These are phyloP conservation scores for Notocelia uddmanniana DNA, from an alignment of 2,888 invertebrate species.

Conservation along the genomic window DNA sequence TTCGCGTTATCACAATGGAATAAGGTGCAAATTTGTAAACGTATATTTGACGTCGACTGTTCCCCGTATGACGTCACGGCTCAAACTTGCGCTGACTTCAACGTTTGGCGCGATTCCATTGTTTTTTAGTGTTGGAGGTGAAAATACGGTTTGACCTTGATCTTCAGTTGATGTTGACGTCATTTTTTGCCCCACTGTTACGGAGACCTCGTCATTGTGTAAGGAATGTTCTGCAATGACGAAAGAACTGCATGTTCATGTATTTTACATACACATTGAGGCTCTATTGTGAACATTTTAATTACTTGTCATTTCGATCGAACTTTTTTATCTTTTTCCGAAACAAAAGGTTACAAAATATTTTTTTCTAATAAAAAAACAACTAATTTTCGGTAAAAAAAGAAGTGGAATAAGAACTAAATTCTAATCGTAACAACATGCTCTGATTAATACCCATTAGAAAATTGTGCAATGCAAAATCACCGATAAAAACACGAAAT, in stretches of 20 bases:
- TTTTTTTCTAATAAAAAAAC: too few species aligned
- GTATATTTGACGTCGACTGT: background rate
- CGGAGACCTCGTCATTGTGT: background rate
- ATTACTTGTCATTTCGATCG: too few species aligned
- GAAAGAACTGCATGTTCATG: background rate
- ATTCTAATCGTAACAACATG: too few species aligned
- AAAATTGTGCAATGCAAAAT: background rate
- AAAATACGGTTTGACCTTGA: slow-evolving; percentile 37
- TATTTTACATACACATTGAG: background rate
- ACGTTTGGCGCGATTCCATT: slow-evolving; percentile 53
- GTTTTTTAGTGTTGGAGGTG: slow-evolving; percentile 46
- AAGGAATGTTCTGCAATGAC: background rate
- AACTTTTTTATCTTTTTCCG: too few species aligned
- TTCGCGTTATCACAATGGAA: background rate
- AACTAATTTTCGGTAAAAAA: too few species aligned
- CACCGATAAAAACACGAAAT: background rate
- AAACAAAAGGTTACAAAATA: too few species aligned
- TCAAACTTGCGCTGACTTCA: slow-evolving; percentile 47
- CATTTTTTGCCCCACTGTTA: slow-evolving; percentile 11
- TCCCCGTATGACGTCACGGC: slow-evolving; percentile 33
- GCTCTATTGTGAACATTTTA: background rate
- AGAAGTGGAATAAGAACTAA: too few species aligned
- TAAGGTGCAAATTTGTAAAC: background rate
- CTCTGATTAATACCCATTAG: too few species aligned
- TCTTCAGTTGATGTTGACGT: slow-evolving; percentile 34